Percentiles rank a stretch among this genome's conserved stretches.
These are phyloP conservation scores for Scaptomyza polygonia DNA, from an alignment of 2,888 invertebrate genomes.

Conservation along the genomic window DNA sequence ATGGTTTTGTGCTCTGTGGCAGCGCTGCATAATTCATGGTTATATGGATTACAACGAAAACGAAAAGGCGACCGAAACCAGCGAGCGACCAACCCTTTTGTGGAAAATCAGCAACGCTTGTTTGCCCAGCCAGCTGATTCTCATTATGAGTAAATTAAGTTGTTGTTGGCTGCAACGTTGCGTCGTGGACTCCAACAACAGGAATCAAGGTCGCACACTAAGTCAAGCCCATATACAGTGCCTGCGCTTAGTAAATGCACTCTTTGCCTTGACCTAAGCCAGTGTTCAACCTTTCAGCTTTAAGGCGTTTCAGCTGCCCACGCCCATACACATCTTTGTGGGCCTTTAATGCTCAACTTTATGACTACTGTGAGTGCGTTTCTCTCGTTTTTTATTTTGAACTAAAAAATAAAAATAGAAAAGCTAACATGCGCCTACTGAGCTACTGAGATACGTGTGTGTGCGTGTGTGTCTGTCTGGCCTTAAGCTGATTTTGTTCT, in stretches of 20 bases:
- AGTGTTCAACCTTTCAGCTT: conserved; percentile 23
- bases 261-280: conserved; percentile 68
- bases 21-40: conserved; percentile 71
- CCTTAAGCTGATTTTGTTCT: conserved; percentile 78
- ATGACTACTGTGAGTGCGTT: conserved; percentile 66
- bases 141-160: conserved; percentile 70
- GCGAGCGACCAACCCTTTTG: conserved; percentile 44
- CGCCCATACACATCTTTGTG: conserved; percentile 25
- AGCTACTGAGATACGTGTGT: conserved; percentile 61
- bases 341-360: conserved; percentile 66
- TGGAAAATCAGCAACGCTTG: conserved; percentile 77
- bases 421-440: conserved; percentile 43
- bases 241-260: conserved; percentile 39
- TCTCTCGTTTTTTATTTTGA: conserved; percentile 44
- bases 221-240: conserved; percentile 32
- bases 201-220: conserved; percentile 61
- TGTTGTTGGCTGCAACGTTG: conserved; percentile 65
- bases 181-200: conserved; percentile 24
- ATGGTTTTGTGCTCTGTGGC: conserved; percentile 65
- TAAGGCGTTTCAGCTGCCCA: conserved; percentile 52
- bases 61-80: conserved; percentile 14
- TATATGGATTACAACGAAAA: conserved; percentile 72
- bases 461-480: conserved; percentile 20
- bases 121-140: conserved; percentile 64
- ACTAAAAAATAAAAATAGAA: conserved; percentile 56